A percentile compares a stretch with the other conserved stretches of the same genome.
These are phyloP conservation scores for Pollenia amentaria DNA, from an alignment of 2,888 invertebrate species.

Conservation along the genomic window DNA sequence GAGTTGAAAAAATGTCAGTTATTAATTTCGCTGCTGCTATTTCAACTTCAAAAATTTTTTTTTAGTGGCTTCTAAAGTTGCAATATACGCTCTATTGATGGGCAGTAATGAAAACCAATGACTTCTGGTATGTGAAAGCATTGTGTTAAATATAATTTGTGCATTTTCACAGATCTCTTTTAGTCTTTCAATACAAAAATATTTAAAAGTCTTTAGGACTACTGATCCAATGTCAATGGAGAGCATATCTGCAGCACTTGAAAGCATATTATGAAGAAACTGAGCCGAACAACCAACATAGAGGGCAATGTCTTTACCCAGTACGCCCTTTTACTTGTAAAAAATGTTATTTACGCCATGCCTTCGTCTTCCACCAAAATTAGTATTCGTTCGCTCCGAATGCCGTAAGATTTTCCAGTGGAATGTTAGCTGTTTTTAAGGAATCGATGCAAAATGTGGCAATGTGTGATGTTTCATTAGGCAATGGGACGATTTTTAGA, in stretches of 20 bases:
- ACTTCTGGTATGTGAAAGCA: constrained; percentile 14
- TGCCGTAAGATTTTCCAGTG: constrained; percentile 49
- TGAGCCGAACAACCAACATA: too few relatives aligned
- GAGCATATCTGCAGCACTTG: constrained; percentile 66
- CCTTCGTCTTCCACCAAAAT: constrained; percentile 38
- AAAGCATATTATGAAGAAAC: too few relatives aligned
- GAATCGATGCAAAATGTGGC: too few relatives aligned
- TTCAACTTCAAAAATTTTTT: constrained; percentile 37
- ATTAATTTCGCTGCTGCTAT: constrained; percentile 11
- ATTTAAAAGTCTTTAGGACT: constrained; percentile 23
- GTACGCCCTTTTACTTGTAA: constrained; percentile 27
- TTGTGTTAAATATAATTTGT: constrained; percentile 29
- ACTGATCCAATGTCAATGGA: constrained; percentile 15
- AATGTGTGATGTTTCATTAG: too few relatives aligned
- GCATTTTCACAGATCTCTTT: constrained; percentile 43
- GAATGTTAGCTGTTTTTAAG: constrained; percentile 13
- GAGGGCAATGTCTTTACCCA: constrained; percentile 51
- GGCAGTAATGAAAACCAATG: constrained; percentile 35
- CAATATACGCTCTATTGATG: constrained; percentile 42
- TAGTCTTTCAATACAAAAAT: constrained; percentile 25
- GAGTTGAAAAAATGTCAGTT: constrained; percentile 36
- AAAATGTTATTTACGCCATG: too few relatives aligned
- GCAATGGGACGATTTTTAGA: too few relatives aligned
- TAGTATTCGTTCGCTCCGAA: constrained; percentile 59
- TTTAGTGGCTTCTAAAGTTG: constrained; percentile 33